Evolutionary conservation across 2,888 invertebrate species (phyloP), one percentile per base, ranked within the genome.

Genomic region (Julus scanicus): DNA sequence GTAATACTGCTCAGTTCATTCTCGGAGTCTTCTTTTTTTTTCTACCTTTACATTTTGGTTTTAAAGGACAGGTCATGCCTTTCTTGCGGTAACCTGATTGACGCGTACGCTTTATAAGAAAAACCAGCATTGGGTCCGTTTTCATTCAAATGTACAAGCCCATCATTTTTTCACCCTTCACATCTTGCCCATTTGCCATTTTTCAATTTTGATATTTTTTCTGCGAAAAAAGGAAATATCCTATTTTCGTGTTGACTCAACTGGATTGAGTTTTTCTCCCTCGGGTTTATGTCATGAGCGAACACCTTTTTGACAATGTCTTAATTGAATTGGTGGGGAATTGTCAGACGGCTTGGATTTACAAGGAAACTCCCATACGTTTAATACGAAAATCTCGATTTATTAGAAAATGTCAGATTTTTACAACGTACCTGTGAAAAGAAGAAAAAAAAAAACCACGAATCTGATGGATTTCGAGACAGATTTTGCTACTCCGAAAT

Each of bases 171-270:
- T 71, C 71, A 71, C 29, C 71, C 29, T 71, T 71, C 71, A n/a
- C 71, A 29, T 71, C 11, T 20, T 29, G 71, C 71, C 71, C 71
- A 71, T 71, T 71, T 71, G 71, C 71, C 71, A 71, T 71, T 71
- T 71, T 71, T 71, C 71, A 71, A 71, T 71, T 71, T 71, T 71
- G 71, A 71, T 71, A 71, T 71, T 71, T 71, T 71, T 71, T 29
- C 71, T 29, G 2, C 9, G 71, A 29, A 71, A 71, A 71, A 71
- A 71, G 71, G 71, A 29, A 71, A 71, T 71, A 71, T 71, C 71
- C 71, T 71, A 71, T 71, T 71, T 71, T 71, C 71, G 71, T 71
- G 71, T 71, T 71, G 71, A 71, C 71, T 71, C 71, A 29, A 71
- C 29, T 71, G 71, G 29, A 71, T 71, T 71, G 71, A n/a, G 71